Base-by-base conservation (phyloP, 2,888 invertebrate genomes). In the Noctua janthe region DNA sequence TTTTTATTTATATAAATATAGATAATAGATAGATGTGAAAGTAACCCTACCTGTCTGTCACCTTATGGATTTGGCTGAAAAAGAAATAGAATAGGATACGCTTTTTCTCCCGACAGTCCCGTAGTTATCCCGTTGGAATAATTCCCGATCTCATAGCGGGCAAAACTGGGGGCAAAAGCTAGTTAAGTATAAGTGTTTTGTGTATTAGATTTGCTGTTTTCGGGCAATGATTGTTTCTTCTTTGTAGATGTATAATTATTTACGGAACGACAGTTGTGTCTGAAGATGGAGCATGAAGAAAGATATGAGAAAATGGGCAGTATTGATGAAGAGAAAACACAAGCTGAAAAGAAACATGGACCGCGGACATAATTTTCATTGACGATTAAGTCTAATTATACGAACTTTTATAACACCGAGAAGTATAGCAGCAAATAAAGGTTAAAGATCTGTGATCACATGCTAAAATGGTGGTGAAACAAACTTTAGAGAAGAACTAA, bases 171-270 rank as follows among this genome's bases (percentile, higher is more conserved):
- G 23, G 2, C 3, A 20, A 7, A 29, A 20, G 6, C 20, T 29
- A 54, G 13, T 5, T 70, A 39, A 20, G 35, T 5, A 35, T 64
- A 29, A 29, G 43, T 49, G 8, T 71, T 54, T 70, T 64, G 35
- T 69, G 13, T 69, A 59, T 69, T 66, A 49, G 47, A 8, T 43
- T 39, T 11, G 2, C 13, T 59, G 11, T 59, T 69, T 82, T 54
- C 51, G 15, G 29, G 1, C 2, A 15, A 10, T 51, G 1, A 75
- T 75, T 43, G 10, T 3, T 54, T 82, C 78, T n/a, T 59, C 4
- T 62, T 82, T 75, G 59, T 69, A 11, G 15, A 54, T 51, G 2
- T 74, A 17, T 67, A 56, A 54, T 54, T 71, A 17, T 20, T 7
- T 54, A n/a, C 2, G n/a, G n/a, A n/a, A n/a, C n/a, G n/a, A n/a